These are phyloP conservation scores for Piprites chloris DNA, from an alignment of 2,113 vertebrate species.

Conservation along the genomic window DNA sequence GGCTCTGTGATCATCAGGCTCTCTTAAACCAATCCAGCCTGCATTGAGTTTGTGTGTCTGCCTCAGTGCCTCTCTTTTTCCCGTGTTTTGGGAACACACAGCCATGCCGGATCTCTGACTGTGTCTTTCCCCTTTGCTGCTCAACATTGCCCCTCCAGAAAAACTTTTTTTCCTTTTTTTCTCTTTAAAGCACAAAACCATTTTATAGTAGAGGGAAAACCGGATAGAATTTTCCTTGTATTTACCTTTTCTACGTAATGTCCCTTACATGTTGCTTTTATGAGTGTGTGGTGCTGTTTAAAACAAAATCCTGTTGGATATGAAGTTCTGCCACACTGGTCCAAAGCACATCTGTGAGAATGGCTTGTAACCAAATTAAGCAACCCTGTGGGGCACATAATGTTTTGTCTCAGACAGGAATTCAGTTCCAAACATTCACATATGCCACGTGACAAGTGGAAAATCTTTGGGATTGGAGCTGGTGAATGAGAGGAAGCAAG, in stretches of 20 bases:
- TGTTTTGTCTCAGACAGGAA: not conserved
- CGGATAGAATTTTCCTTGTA: not conserved
- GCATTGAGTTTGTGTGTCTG: slow-evolving; percentile 33
- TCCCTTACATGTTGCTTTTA: not conserved
- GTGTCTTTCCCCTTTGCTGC: not conserved
- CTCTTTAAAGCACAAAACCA: not conserved
- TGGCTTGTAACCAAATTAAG: not conserved
- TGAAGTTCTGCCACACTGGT: not conserved
- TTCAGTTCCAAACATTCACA: not conserved
- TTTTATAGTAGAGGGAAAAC: not conserved
- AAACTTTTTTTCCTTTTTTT: not conserved
- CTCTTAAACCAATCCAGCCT: slow-evolving; percentile 22
- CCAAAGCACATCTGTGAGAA: not conserved
- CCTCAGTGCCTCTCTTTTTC: not conserved
- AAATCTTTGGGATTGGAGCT: not conserved
- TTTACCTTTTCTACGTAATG: not conserved
- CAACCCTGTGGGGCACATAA: not conserved
- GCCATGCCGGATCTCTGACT: not conserved
- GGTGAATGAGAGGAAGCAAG: not conserved
- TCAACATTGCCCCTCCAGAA: not conserved
- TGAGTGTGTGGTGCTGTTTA: not conserved
- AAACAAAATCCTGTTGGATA: not conserved
- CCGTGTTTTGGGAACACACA: not conserved
- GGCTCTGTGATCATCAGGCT: not conserved
- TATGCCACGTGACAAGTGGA: not conserved